phyloP scores from a whole-genome alignment of 2,113 vertebrate genomes.

The Sinocyclocheilus grahami region DNA sequence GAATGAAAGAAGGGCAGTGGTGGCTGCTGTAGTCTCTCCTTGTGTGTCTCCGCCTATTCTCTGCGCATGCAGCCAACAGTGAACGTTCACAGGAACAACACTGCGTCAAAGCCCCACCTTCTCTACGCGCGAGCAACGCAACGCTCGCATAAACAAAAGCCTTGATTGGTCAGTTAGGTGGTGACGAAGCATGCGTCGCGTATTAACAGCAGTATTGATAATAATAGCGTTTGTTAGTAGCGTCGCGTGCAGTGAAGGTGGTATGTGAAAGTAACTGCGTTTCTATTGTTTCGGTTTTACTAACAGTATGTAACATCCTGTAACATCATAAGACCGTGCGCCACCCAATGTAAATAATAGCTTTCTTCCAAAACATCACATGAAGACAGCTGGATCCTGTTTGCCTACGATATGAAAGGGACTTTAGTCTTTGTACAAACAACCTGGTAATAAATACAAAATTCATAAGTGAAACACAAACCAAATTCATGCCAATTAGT shows the following conservation, averaged over 20 bases:
- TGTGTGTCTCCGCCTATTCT: slow-evolving; percentile 39
- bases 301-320: not conserved
- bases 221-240: not conserved
- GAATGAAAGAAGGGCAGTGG: slow-evolving; percentile 16
- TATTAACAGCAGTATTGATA: not conserved
- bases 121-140: not conserved
- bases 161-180: not conserved
- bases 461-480: not conserved
- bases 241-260: not conserved
- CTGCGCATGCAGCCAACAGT: slow-evolving; percentile 37
- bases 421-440: not conserved
- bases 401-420: not conserved
- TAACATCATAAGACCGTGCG: not conserved
- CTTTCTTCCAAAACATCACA: not conserved
- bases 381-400: not conserved
- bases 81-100: slow-evolving; percentile 57
- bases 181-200: not conserved
- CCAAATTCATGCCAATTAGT: not conserved
- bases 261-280: not conserved
- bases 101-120: slow-evolving; percentile 72
- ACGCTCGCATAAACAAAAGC: slow-evolving; percentile 1
- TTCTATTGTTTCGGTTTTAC: not conserved
- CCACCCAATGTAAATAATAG: not conserved
- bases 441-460: not conserved
- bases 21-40: slow-evolving; percentile 5